phyloP scores from a whole-genome alignment of 1,140 invertebrate species.

The Drosophila pandora region DNA sequence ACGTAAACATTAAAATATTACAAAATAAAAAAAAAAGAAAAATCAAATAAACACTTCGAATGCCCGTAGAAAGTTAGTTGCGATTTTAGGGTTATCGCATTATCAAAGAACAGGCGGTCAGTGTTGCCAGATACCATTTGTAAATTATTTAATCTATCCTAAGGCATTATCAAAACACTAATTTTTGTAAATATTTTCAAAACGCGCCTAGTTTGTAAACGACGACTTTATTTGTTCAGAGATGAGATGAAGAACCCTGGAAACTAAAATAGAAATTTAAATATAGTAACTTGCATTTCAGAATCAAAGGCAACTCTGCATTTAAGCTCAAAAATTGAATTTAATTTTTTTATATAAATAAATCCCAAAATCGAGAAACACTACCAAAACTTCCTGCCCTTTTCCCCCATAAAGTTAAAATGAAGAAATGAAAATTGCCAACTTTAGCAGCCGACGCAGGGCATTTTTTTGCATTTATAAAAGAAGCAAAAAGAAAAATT shows the following conservation, averaged over 20 bases:
- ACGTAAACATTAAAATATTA: constrained; percentile 51
- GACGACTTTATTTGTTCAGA: constrained; percentile 50
- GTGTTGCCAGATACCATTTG: constrained; percentile 69
- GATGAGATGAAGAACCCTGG: constrained; percentile 20
- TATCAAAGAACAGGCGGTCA: constrained; percentile 57
- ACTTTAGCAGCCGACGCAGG: constrained; percentile 61
- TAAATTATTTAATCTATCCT: constrained; percentile 76
- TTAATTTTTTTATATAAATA: constrained; percentile 65
- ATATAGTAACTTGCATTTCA: constrained; percentile 71
- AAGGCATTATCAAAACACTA: constrained; percentile 72
- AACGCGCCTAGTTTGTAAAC: constrained; percentile 66
- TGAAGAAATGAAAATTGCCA: constrained; percentile 49
- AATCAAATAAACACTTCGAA: constrained; percentile 47
- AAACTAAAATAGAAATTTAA: constrained; percentile 36
- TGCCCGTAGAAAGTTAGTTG: constrained; percentile 51
- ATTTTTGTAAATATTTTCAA: constrained; percentile 75
- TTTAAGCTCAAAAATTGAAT: constrained; percentile 80
- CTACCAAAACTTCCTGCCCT: constrained; percentile 19
- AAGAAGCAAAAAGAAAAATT: constrained; percentile 67
- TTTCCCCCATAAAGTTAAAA: neutral
- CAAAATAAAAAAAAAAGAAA: constrained; percentile 25
- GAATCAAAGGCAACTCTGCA: constrained; percentile 67
- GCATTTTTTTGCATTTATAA: constrained; percentile 72
- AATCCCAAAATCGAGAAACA: constrained; percentile 33
- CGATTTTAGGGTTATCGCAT: constrained; percentile 58